Conservation (phyloP, 2,888 invertebrate genomes). For the Calameuta pallipes region DNA sequence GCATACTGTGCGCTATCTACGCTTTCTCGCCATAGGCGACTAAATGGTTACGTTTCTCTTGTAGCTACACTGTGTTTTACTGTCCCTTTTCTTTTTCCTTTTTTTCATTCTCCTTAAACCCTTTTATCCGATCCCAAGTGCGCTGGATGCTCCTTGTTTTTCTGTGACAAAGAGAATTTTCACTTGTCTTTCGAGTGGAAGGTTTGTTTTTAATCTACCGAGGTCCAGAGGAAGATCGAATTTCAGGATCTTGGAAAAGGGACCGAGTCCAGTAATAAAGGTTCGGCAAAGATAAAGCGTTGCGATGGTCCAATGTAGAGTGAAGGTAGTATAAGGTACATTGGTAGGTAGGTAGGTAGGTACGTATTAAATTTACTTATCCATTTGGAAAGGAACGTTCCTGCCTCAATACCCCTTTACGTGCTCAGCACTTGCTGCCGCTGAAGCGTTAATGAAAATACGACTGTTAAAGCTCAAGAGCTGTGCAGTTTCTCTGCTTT, state of each 20-base stretch:
- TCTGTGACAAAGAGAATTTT: neutral
- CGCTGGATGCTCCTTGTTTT: neutral
- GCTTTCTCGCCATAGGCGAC: neutral
- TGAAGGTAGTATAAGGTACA: neutral
- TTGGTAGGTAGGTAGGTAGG: neutral
- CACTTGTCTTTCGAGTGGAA: neutral
- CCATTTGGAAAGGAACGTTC: conserved; percentile 4
- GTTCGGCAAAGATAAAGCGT: neutral
- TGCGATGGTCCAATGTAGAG: neutral
- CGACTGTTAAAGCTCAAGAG: conserved; percentile 56
- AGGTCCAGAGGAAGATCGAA: neutral
- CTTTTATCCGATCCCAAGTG: neutral
- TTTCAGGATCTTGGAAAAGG: neutral
- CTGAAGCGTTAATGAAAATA: conserved; percentile 57
- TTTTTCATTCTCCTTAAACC: neutral
- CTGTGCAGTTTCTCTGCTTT: conserved; percentile 41
- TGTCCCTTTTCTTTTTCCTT: neutral
- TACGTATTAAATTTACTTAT: conserved; percentile 6
- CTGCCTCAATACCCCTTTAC: neutral
- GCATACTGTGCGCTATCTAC: neutral
- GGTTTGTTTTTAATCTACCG: neutral
- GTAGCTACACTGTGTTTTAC: conserved; percentile 4
- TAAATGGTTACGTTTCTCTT: neutral
- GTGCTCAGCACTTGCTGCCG: conserved; percentile 18
- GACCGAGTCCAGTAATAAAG: neutral